Evolutionary conservation across 2,888 invertebrate species (phyloP), one percentile per base, ranked within the genome.

Genomic region (Empis stercorea): DNA sequence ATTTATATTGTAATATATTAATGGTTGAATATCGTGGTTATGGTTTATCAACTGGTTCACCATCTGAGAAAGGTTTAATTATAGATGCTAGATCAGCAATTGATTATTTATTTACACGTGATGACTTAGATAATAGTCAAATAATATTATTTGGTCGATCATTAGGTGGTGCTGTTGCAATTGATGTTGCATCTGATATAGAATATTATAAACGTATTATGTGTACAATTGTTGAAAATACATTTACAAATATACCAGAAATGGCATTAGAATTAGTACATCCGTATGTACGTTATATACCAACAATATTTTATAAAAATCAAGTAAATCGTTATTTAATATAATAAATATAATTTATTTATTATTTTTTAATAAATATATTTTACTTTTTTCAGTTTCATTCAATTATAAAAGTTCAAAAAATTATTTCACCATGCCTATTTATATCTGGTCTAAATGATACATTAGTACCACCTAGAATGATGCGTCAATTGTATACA

Each of bases 1-100:
- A 83, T 60, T 71, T 91, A 46, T 80, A 82, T 54, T 86, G 87
- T 55, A 95, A 96, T 65, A 77, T 95, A 54, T 70, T 95, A 42
- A 79, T 94, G 76, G 78, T 95, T n/a, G 96, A 96, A 63, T 96
- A 95, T 62, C 76, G 95, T 56, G 96, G 95, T 0, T 96, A 92
- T 72, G 95, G 96, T 1, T 73, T 88, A 20, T 95, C 94, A 7
- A 84, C 88, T 58, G 95, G 95, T 0, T 73, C 76, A 13, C 92
- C 94, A 0, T 84, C 84, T 3, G 95, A 96, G 68, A 76, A 77
- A 56, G 94, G 95, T 4, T 70, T 96, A 3, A 87, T 87, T 59
- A 75, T 78, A 62, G 96, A 96, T 73, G 92, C 91, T 3, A 80
- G 84, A 62, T 81, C 91, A 44, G 88, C 87, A 15, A 73, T 95